Evolutionary conservation across 1,140 invertebrate genomes (phyloP), one percentile per base, ranked within the genome.

Genomic region (Danaus plexippus): DNA sequence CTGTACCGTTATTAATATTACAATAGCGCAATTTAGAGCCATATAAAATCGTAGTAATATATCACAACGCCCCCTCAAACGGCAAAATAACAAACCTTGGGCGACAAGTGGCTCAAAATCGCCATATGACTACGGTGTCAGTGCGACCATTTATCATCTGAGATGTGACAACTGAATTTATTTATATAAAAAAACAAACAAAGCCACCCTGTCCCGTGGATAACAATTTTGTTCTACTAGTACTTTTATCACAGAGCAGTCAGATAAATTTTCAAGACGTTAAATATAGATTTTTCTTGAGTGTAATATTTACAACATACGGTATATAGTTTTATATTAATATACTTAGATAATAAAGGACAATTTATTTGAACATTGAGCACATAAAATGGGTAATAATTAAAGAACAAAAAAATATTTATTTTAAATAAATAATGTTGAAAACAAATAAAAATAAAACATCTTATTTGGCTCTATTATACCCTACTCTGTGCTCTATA

Each of bases 111-210:
- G 67, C 69, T 32, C 49, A 70, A 79, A 77, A 71, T 71, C 77
- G 76, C 82, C 82, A 85, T 83, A 79, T 83, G 82, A 85, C 69
- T 66, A 61, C 47, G 66, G 63, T 85, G 82, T 83, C 78, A 73
- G 54, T 59, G 46, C 61, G 44, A 69, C 73, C 77, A 79, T 85
- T 81, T 82, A 83, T 85, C 82, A 85, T 80, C 15, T 44, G 67
- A 66, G 80, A 73, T 80, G 77, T 83, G 80, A 85, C 82, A 85
- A 80, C 80, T 85, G 80, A 85, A 85, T 85, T 85, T 85, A 85
- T 85, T 82, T 80, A 75, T 72, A 82, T 70, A 82, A 83, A 85
- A 61, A 80, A 83, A 85, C 67, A 83, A 81, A 85, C 80, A 83
- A 85, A 77, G 69, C 73, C 53, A 52, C 60, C 56, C 59, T 60